These are phyloP conservation scores for Syngnathus scovelli DNA, from an alignment of 2,113 vertebrate species.

Conservation along the genomic window DNA sequence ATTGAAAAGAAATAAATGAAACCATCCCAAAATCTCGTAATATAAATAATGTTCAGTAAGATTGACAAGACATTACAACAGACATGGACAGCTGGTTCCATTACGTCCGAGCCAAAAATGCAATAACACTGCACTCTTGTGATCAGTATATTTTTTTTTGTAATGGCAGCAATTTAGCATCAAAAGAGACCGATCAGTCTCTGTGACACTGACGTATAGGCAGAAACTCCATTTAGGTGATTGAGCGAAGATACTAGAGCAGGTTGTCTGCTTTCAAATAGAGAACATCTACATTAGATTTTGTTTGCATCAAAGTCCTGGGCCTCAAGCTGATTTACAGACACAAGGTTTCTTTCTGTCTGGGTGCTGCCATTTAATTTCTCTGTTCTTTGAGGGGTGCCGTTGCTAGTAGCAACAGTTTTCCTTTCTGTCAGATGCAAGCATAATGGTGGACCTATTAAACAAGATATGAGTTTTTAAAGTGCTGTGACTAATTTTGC, in stretches of 20 bases:
- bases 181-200: background rate
- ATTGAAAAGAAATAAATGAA: no score
- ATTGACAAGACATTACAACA: no score
- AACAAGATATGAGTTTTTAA: background rate
- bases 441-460: background rate
- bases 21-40: no score
- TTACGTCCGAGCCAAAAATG: background rate
- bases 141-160: conserved; percentile 4
- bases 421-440: background rate
- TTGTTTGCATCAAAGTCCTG: conserved; percentile 27
- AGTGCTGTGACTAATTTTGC: background rate
- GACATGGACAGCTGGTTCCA: no score
- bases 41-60: no score
- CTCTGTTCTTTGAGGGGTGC: background rate
- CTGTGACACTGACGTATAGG: conserved; percentile 27
- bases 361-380: conserved; percentile 23
- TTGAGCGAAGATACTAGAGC: conserved; percentile 13
- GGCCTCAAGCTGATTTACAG: conserved; percentile 10
- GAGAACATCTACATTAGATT: conserved; percentile 44
- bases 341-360: background rate
- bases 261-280: conserved; percentile 11
- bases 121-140: background rate
- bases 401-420: conserved; percentile 15
- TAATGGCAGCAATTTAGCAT: conserved; percentile 10
- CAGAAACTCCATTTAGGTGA: conserved; percentile 20